phyloP scores from a whole-genome alignment of 1,140 invertebrate species.

The Drosophila pseudoobscura region DNA sequence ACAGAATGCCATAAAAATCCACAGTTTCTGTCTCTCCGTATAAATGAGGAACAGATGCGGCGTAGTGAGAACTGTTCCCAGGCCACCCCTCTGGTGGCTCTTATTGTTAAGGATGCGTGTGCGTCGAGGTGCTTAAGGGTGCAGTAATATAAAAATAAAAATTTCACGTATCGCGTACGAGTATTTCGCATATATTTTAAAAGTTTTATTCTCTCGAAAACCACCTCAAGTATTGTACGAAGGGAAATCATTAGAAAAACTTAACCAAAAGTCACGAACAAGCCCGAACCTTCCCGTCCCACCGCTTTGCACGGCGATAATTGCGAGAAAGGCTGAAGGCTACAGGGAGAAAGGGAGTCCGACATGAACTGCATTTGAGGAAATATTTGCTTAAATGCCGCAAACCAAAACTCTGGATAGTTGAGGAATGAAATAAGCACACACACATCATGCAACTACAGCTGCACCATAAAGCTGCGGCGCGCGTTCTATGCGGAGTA shows the following conservation, averaged over 20 bases:
- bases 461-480: conserved; percentile 19
- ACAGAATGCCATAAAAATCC: neutral
- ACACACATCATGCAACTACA: conserved; percentile 19
- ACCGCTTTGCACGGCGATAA: conserved; percentile 44
- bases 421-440: conserved; percentile 68
- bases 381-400: conserved; percentile 81
- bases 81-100: neutral
- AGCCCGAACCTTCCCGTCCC: conserved; percentile 19
- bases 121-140: neutral
- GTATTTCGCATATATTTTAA: neutral
- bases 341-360: neutral
- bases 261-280: conserved; percentile 71
- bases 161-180: neutral
- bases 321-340: conserved; percentile 40
- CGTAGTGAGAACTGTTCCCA: conserved; percentile 45
- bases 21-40: neutral
- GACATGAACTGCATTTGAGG: conserved; percentile 61
- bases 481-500: conserved; percentile 10
- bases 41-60: neutral
- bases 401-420: conserved; percentile 78
- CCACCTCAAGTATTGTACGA: conserved; percentile 9
- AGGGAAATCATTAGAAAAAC: conserved; percentile 61
- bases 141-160: conserved; percentile 1
- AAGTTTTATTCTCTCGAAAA: neutral
- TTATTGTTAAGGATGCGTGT: too few relatives aligned